Base-by-base conservation (phyloP, 2,113 vertebrate species). In the Hipposideros armiger region DNA sequence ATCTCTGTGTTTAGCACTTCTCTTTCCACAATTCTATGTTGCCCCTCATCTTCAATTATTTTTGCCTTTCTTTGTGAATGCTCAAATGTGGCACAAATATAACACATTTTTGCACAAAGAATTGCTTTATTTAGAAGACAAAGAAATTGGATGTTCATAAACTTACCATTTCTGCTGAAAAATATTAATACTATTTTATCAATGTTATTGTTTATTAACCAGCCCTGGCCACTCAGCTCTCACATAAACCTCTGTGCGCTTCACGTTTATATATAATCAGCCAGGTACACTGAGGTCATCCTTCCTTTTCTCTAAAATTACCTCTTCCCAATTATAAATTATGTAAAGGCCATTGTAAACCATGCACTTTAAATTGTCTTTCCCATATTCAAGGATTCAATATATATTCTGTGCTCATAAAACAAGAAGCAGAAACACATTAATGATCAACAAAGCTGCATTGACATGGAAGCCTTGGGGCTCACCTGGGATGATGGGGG, bases 111-210 rank as follows among this genome's bases (percentile, higher is more conserved):
- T 70, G 36, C 64, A 87, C 40, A 36, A 83, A 92, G 10, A 76
- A 92, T 80, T 83, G 7, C 17, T 81, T 91, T 95, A 26, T 74
- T 92, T n/a, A 92, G 47, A 90, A 94, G 58, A 54, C 30, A 90
- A 50, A 94, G 80, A 92, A 95, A 54, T 15, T 17, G 50, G 17
- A 54, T 36, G 24, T 60, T 92, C 13, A 90, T 47, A 87, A 62
- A 83, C 26, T 50, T 92, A 85, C 77, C 50, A 32, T 74, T 89
- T 74, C 45, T 80, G 20, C 45, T 80, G 77, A 90, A 95, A 92
- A 47, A 77, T 19, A 86, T n/a, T 58, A 83, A 66, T 77, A 85
- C 30, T 54, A 45, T 1, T 4, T 32, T 64, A 64, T 72, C 54
- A 82, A 72, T 94, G 2, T 54, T 81, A 52, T 24, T 58, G 11